Conservation (phyloP, 2,797 vertebrate genomes). For the Leptodactylus fallax region DNA sequence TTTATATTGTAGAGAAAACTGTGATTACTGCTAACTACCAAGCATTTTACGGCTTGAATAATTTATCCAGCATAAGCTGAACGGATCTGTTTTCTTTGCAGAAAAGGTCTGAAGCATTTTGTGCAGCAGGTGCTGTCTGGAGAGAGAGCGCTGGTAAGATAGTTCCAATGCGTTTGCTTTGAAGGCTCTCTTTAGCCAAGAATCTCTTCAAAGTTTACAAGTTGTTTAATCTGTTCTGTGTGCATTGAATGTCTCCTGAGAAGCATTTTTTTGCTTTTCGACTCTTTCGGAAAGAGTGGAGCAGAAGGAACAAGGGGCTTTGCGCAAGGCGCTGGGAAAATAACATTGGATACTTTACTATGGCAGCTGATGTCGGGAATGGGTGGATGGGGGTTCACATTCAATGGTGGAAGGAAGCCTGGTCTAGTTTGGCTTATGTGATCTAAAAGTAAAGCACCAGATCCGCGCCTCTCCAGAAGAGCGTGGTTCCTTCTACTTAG, state of each 20-base stretch:
- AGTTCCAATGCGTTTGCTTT: conserved; percentile 12
- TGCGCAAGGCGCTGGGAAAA: conserved; percentile 70
- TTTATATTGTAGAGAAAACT: conserved; percentile 60
- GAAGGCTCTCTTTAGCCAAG: conserved; percentile 65
- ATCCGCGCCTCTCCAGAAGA: conserved; percentile 78
- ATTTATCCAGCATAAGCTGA: conserved; percentile 63
- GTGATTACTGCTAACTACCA: conserved; percentile 61
- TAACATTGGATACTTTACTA: conserved; percentile 71
- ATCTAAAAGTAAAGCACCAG: conserved; percentile 80
- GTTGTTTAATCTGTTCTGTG: conserved; percentile 87
- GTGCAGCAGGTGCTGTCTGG: conserved; percentile 47
- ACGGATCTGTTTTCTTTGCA: conserved; percentile 58
- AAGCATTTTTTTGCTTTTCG: conserved; percentile 81
- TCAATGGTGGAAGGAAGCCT: conserved; percentile 86
- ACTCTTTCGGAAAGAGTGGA: conserved; percentile 78
- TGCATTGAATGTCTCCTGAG: conserved; percentile 88
- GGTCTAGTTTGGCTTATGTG: conserved; percentile 79
- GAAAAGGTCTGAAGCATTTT: conserved; percentile 54
- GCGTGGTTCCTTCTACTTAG: conserved; percentile 73
- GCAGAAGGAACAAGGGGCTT: conserved; percentile 79
- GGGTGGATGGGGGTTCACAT: conserved; percentile 76
- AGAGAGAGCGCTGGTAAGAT: conserved; percentile 38
- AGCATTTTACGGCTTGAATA: conserved; percentile 57
- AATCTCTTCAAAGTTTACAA: conserved; percentile 81
- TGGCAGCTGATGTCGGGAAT: conserved; percentile 77